Percentiles rank a stretch among this genome's conserved stretches.
phyloP scores from a whole-genome alignment of 1,140 invertebrate species.

The Ceratosolen fusciceps region DNA sequence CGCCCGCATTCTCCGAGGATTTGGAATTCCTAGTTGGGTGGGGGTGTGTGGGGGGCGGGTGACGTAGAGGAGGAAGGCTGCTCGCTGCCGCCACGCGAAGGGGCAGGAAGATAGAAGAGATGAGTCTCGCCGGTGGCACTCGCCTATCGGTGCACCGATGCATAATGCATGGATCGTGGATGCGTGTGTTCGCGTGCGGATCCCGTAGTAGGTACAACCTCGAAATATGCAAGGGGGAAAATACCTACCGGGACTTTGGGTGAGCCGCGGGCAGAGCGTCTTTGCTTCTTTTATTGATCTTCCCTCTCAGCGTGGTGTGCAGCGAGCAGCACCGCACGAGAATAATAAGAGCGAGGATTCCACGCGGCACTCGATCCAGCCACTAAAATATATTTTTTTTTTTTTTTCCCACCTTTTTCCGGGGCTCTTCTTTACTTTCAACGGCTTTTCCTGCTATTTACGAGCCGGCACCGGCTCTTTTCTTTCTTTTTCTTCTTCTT shows the following conservation, averaged over 20 bases:
- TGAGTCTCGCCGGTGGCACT: conserved; percentile 37
- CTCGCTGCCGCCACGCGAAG: no score
- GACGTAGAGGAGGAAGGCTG: not conserved
- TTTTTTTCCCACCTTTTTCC: not conserved
- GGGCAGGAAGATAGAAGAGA: conserved; percentile 40
- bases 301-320: conserved; percentile 20
- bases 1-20: conserved; percentile 52
- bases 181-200: not conserved
- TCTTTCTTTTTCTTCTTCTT: no score
- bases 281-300: conserved; percentile 42
- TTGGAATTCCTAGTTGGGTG: conserved; percentile 56
- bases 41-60: not conserved
- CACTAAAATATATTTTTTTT: not conserved
- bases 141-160: conserved; percentile 24
- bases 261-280: not conserved
- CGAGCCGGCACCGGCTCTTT: not conserved
- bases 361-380: conserved; percentile 5
- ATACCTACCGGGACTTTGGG: conserved; percentile 52
- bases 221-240: conserved; percentile 48
- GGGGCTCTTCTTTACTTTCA: not conserved
- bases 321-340: not conserved
- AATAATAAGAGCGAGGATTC: conserved; percentile 28
- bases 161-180: conserved; percentile 53
- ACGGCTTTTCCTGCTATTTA: not conserved
- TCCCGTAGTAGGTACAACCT: not conserved